These are phyloP conservation scores for Drosophila cognata DNA, from an alignment of 2,888 invertebrate genomes.

Conservation along the genomic window DNA sequence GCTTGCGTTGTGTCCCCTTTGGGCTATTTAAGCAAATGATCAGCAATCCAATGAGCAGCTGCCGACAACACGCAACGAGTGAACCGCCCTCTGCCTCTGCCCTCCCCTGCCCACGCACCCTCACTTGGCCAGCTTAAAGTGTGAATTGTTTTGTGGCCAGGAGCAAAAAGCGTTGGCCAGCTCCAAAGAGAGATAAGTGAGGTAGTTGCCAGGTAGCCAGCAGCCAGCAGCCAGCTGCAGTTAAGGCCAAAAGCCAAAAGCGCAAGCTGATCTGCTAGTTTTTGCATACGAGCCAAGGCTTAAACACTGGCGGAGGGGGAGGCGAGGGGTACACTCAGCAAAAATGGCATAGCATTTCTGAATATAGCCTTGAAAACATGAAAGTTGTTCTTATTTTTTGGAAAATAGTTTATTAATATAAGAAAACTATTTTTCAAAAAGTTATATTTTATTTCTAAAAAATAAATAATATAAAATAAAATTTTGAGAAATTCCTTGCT, in stretches of 20 bases:
- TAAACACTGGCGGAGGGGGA: neutral
- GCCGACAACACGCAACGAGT: conserved; percentile 69
- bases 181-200: conserved; percentile 54
- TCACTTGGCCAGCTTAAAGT: conserved; percentile 43
- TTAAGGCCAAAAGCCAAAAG: conserved; percentile 1
- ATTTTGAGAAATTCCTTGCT: too few species aligned
- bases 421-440: neutral
- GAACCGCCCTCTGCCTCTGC: neutral
- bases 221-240: conserved; percentile 25
- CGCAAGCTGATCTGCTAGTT: conserved; percentile 44
- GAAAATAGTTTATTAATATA: neutral
- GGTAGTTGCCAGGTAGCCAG: conserved; percentile 64
- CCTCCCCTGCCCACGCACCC: neutral
- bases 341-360: neutral
- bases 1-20: conserved; percentile 63
- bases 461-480: too few species aligned
- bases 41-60: conserved; percentile 53
- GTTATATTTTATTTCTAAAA: neutral
- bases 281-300: conserved; percentile 67
- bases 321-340: neutral
- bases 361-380: neutral
- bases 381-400: neutral
- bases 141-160: conserved; percentile 80
- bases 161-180: conserved; percentile 52
- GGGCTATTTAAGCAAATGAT: conserved; percentile 81